Evolutionary conservation across 1,140 invertebrate genomes (phyloP).

Genomic region (Potamilus streckersoni): DNA sequence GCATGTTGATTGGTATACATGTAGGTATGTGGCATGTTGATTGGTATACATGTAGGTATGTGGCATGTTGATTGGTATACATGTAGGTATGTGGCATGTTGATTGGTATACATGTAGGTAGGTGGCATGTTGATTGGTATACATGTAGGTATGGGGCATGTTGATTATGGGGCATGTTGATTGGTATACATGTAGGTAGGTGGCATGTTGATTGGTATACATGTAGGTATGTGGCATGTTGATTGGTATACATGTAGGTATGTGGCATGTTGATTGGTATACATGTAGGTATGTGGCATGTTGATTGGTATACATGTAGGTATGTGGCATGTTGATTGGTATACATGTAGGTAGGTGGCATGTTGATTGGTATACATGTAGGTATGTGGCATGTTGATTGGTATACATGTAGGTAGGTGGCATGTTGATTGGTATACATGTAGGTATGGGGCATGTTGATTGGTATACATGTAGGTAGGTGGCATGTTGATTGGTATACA

Average conservation of each 20-base stretch:
- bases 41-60: not conserved
- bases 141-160: not conserved
- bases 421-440: not conserved
- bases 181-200: not conserved
- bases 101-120: not conserved
- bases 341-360: not conserved
- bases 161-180: too few species aligned
- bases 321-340: not conserved
- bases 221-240: not conserved
- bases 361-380: not conserved
- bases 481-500: not conserved
- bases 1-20: not conserved
- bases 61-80: not conserved
- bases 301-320: not conserved
- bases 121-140: not conserved
- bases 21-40: not conserved
- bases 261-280: not conserved
- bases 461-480: not conserved
- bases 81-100: not conserved
- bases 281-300: not conserved
- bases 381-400: not conserved
- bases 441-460: not conserved
- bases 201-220: not conserved
- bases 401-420: not conserved
- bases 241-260: not conserved